A percentile compares a stretch with the other conserved stretches of the same genome.
These are phyloP conservation scores for Phaonia tiefii DNA, from an alignment of 2,888 invertebrate genomes.

Conservation along the genomic window DNA sequence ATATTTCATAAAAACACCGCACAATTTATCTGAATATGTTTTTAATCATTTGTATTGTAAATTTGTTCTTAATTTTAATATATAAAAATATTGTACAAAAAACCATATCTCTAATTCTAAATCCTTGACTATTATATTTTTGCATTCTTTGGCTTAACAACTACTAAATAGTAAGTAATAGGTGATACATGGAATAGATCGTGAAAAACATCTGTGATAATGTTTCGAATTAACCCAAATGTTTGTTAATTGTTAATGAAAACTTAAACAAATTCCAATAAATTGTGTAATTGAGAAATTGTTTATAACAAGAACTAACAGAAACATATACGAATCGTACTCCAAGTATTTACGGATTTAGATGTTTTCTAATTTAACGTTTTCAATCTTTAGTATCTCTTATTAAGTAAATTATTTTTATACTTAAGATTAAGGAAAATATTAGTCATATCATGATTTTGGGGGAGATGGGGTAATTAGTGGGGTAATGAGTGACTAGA, in stretches of 20 bases:
- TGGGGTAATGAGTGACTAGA: slow-evolving; percentile 68
- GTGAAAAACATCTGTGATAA: slow-evolving; percentile 39
- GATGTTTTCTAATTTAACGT: neutral
- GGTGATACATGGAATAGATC: neutral
- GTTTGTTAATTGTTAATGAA: slow-evolving; percentile 19
- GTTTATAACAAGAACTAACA: slow-evolving; percentile 4
- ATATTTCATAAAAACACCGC: no score
- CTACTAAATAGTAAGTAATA: slow-evolving; percentile 43
- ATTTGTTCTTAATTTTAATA: no score
- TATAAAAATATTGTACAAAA: slow-evolving; percentile 4
- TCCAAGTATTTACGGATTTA: no score
- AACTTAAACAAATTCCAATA: slow-evolving; percentile 32
- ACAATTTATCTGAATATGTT: no score
- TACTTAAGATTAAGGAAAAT: neutral
- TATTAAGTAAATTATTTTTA: no score
- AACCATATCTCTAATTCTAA: neutral
- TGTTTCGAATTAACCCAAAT: no score
- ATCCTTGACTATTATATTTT: slow-evolving; percentile 16
- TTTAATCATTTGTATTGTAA: no score
- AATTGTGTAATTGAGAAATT: neutral
- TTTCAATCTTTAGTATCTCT: no score
- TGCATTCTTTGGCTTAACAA: slow-evolving; percentile 63
- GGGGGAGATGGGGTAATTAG: neutral
- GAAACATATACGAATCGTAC: neutral
- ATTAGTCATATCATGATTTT: neutral